phyloP scores from a whole-genome alignment of 2,113 vertebrate genomes.

The Tachysurus fulvidraco region DNA sequence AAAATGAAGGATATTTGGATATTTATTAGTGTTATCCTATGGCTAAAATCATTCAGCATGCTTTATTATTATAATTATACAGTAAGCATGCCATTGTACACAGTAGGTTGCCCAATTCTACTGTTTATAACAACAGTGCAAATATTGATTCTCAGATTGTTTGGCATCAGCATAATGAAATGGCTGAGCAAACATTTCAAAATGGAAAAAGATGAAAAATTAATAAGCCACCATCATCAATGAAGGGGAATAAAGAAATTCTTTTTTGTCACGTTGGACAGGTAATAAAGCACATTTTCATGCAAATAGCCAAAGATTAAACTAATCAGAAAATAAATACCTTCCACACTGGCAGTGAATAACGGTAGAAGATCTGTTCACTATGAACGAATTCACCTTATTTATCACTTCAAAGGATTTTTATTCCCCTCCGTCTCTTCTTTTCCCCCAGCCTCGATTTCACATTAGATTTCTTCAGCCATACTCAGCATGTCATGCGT shows the following conservation, averaged over 20 bases:
- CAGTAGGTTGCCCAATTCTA: neutral
- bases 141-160: conserved; percentile 66
- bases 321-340: conserved; percentile 18
- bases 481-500: neutral
- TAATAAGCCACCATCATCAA: conserved; percentile 57
- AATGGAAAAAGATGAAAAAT: conserved; percentile 63
- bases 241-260: conserved; percentile 58
- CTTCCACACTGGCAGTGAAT: neutral
- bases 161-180: conserved; percentile 67
- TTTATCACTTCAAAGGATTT: conserved; percentile 40
- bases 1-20: neutral
- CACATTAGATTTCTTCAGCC: conserved; percentile 26
- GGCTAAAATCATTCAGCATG: neutral
- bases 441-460: neutral
- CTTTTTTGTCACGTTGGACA: conserved; percentile 63
- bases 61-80: neutral
- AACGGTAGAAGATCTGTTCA: neutral
- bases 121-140: conserved; percentile 50
- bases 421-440: neutral
- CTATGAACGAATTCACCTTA: conserved; percentile 29
- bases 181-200: conserved; percentile 65
- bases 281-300: conserved; percentile 62
- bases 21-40: neutral
- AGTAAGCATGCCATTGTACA: neutral
- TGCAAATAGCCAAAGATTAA: conserved; percentile 59